Percentiles rank a stretch among this genome's conserved stretches.
phyloP scores from a whole-genome alignment of 2,797 vertebrate species.

The Todus mexicanus region DNA sequence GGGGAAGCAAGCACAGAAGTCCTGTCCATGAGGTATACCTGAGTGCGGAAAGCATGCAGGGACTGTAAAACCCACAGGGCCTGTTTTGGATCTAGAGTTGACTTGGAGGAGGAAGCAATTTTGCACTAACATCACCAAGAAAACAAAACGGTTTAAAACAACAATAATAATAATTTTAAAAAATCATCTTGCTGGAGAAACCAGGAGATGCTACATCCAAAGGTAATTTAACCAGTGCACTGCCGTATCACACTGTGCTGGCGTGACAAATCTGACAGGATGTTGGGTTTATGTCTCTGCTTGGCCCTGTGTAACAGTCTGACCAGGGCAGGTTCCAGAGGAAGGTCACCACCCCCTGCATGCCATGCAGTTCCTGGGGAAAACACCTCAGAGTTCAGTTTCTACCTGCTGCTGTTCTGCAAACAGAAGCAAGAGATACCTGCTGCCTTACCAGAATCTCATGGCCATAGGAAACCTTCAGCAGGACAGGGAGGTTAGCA shows the following conservation, averaged over 20 bases:
- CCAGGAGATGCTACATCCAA: not conserved
- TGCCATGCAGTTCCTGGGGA: not conserved
- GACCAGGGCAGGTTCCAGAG: not conserved
- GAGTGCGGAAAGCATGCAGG: not conserved
- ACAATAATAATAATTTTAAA: not conserved
- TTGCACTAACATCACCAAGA: not conserved
- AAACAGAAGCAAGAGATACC: not conserved
- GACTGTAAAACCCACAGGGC: not conserved
- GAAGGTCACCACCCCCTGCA: not conserved
- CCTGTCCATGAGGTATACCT: not conserved
- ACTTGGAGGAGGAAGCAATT: not conserved
- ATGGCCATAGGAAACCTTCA: constrained; percentile 88
- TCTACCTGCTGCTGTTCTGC: not conserved
- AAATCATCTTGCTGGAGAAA: not conserved
- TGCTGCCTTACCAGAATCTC: constrained; percentile 87
- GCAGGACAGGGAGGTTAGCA: constrained; percentile 84
- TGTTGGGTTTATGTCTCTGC: not conserved
- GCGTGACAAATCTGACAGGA: not conserved
- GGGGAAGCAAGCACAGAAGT: not conserved
- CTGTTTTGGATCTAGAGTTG: not conserved
- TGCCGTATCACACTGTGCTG: not conserved
- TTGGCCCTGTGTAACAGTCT: not conserved
- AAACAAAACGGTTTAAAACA: not conserved
- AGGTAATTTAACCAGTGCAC: not conserved
- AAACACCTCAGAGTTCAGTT: not conserved